Percentiles rank a stretch among this genome's conserved stretches.
These are phyloP conservation scores for Rhyacophila evoluta DNA, from an alignment of 2,888 invertebrate species.

Conservation along the genomic window DNA sequence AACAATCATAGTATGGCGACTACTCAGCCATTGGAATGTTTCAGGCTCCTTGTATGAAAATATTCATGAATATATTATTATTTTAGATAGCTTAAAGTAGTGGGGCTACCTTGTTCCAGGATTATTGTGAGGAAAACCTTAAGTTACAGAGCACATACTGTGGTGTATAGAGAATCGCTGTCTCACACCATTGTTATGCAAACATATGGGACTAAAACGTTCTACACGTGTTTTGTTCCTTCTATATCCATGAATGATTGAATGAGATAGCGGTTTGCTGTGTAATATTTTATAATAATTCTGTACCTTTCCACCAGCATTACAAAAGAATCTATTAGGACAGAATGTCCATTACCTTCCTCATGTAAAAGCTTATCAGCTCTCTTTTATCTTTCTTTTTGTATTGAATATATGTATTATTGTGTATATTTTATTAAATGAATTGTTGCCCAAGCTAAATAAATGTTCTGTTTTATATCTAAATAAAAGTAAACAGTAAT, in stretches of 20 bases:
- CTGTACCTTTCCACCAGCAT: too few relatives aligned
- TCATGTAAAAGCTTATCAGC: background rate
- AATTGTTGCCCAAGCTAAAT: background rate
- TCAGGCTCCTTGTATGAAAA: conserved; percentile 4
- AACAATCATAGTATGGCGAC: background rate
- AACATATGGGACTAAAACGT: too few relatives aligned
- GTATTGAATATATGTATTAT: background rate
- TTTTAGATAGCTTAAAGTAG: too few relatives aligned
- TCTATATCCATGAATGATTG: too few relatives aligned
- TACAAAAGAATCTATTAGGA: background rate
- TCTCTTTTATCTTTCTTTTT: background rate
- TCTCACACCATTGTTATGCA: too few relatives aligned
- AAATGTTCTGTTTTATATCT: background rate
- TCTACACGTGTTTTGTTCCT: too few relatives aligned
- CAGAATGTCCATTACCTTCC: background rate
- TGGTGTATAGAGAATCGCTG: too few relatives aligned
- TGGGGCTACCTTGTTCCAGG: too few relatives aligned
- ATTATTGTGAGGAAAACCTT: too few relatives aligned
- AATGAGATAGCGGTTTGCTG: too few relatives aligned
- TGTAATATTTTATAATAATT: too few relatives aligned
- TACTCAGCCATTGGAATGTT: background rate
- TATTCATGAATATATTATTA: conserved; percentile 22
- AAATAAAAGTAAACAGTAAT: background rate
- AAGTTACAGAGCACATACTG: too few relatives aligned
- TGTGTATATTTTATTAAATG: background rate